Conservation (phyloP, 2,113 vertebrate genomes). For the Bubo blakistoni region DNA sequence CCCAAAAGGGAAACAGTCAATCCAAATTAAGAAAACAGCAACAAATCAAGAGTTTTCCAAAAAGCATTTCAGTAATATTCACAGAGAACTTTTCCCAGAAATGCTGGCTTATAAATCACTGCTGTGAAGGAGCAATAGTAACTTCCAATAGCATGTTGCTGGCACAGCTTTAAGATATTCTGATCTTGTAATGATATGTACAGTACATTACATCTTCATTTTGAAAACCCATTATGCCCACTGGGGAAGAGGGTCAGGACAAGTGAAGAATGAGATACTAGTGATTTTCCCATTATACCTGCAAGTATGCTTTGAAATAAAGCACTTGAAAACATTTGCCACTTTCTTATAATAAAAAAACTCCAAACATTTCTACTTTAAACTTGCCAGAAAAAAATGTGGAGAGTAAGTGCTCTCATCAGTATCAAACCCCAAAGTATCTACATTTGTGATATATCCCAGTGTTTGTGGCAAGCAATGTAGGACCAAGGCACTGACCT, state of each 20-base stretch:
- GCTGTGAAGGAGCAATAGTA: background rate
- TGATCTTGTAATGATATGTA: slow-evolving; percentile 1
- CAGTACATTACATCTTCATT: background rate
- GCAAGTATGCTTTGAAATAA: background rate
- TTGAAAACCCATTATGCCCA: background rate
- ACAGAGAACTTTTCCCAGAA: slow-evolving; percentile 20
- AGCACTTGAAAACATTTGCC: background rate
- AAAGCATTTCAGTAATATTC: background rate
- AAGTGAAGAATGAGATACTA: background rate
- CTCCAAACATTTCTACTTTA: background rate
- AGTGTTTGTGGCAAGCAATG: background rate
- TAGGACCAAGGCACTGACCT: background rate
- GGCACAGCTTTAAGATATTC: background rate
- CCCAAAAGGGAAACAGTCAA: background rate
- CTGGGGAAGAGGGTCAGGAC: background rate
- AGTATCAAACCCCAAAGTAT: background rate
- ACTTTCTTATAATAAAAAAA: background rate
- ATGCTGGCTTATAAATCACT: background rate
- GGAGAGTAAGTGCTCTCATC: background rate
- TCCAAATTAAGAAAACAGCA: background rate
- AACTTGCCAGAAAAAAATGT: background rate
- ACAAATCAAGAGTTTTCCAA: background rate
- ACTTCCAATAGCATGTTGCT: background rate
- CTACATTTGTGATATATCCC: background rate
- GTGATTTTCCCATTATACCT: background rate